Percentiles rank a stretch among this genome's conserved stretches.
phyloP scores from a whole-genome alignment of 2,888 invertebrate genomes.

The Plebejus melissa region DNA sequence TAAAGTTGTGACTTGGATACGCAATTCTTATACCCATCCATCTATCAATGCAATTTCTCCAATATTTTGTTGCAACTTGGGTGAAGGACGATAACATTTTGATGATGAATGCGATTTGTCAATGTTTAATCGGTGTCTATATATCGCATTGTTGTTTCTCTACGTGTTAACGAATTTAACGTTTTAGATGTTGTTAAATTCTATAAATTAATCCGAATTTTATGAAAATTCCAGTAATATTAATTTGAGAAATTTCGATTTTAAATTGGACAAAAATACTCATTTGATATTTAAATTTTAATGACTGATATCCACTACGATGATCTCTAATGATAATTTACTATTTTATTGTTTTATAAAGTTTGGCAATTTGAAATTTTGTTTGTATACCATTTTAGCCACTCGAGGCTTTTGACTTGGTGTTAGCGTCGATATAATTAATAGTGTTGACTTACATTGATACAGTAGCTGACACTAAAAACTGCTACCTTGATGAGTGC shows the following conservation, averaged over 20 bases:
- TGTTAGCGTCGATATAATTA: constrained; percentile 6
- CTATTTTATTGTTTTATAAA: constrained; percentile 6
- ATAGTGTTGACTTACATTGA: neutral
- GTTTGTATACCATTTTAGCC: neutral
- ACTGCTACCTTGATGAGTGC: too few species aligned
- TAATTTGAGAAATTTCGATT: neutral
- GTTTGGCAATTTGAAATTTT: neutral
- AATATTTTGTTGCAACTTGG: neutral
- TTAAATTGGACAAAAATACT: constrained; percentile 19
- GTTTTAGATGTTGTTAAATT: neutral
- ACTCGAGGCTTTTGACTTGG: constrained; percentile 1
- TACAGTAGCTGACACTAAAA: neutral
- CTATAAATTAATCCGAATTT: neutral
- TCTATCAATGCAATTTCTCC: neutral
- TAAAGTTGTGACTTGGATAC: neutral
- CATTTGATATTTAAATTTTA: constrained; percentile 21
- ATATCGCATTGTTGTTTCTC: neutral
- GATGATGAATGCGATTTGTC: constrained; percentile 3
- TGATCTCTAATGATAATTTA: constrained; percentile 19
- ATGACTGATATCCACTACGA: constrained; percentile 13
- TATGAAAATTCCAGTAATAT: neutral
- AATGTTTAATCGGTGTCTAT: neutral
- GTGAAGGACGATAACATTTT: constrained; percentile 3
- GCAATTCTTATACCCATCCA: neutral
- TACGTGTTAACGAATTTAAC: constrained; percentile 14